Conservation (phyloP, 1,140 invertebrate species). For the Drosophila mayri region DNA sequence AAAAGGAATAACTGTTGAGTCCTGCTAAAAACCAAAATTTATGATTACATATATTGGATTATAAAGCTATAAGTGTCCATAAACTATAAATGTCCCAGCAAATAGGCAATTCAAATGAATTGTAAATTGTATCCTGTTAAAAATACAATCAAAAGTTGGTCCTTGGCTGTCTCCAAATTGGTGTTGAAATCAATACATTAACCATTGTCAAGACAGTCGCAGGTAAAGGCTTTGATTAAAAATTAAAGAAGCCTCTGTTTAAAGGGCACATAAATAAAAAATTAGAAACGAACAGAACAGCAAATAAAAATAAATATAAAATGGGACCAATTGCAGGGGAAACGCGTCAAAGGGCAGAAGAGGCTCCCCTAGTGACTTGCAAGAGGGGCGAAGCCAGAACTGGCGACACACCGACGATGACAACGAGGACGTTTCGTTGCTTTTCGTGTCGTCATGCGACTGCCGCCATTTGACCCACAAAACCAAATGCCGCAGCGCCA, state of each 20-base stretch:
- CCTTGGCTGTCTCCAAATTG: background rate
- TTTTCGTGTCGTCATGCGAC: conserved; percentile 31
- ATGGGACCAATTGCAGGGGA: conserved; percentile 2
- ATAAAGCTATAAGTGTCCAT: too few species aligned
- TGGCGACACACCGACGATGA: conserved; percentile 44
- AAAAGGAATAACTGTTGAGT: too few species aligned
- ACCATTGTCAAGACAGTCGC: background rate
- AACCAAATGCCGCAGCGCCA: conserved; percentile 58
- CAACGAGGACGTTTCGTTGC: conserved; percentile 31
- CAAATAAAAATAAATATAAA: background rate
- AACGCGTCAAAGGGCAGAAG: conserved; percentile 11
- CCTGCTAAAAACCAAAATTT: too few species aligned
- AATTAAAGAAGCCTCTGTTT: conserved; percentile 1
- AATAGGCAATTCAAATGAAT: background rate
- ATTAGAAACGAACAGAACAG: background rate
- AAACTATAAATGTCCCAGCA: too few species aligned
- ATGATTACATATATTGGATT: too few species aligned
- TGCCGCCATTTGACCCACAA: conserved; percentile 70
- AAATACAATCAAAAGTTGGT: too few species aligned
- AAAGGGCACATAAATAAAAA: conserved; percentile 24
- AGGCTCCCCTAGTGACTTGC: conserved; percentile 2
- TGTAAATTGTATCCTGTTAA: background rate
- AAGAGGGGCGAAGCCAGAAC: background rate
- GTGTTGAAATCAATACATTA: background rate
- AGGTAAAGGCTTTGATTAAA: conserved; percentile 10